Evolutionary conservation across 2,797 vertebrate species (phyloP), one percentile per base, ranked within the genome.

Genomic region (Dryobates pubescens): DNA sequence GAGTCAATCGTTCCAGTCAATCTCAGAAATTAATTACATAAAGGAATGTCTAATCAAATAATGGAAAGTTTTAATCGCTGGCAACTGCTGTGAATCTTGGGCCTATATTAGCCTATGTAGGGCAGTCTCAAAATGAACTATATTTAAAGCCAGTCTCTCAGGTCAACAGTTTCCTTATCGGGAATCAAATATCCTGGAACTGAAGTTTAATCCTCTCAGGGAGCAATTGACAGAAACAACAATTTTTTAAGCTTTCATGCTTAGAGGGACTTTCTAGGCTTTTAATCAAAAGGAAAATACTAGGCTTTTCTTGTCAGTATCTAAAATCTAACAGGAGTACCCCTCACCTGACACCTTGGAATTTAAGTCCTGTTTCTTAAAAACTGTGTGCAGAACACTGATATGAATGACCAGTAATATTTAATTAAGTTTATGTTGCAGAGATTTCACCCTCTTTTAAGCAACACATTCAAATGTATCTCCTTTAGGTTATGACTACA

Each of bases 81-180:
- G 92, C 79, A 94, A 93, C 93, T 93, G 92, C 92, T 92, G 82
- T 62, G 81, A 95, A 81, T 90, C 94, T 93, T 88, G 69, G 82
- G 45, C 61, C 92, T 78, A 34, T 69, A 95, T 92, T 92, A 87
- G 78, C 75, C 34, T 86, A 93, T 91, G 85, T 86, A 87, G 83
- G 94, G 64, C 73, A 6, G 92, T 94, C 92, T 92, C 82, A 94
- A 92, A 97, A 96, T 51, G 64, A 95, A 96, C 92, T 95, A 94
- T 95, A 95, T 96, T 97, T 97, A 96, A 96, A 96, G 87, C 96
- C 4, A 13, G 89, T 92, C 97, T 97, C 95, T 94, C 94, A 96
- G 95, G 94, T 96, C 95, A 97, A 97, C 96, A 93, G 96, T 95
- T 97, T 96, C 96, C 95, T 96, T 96, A 97, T 96, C 95, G 96